phyloP scores from a whole-genome alignment of 1,140 invertebrate species.

The Nephotettix cincticeps region DNA sequence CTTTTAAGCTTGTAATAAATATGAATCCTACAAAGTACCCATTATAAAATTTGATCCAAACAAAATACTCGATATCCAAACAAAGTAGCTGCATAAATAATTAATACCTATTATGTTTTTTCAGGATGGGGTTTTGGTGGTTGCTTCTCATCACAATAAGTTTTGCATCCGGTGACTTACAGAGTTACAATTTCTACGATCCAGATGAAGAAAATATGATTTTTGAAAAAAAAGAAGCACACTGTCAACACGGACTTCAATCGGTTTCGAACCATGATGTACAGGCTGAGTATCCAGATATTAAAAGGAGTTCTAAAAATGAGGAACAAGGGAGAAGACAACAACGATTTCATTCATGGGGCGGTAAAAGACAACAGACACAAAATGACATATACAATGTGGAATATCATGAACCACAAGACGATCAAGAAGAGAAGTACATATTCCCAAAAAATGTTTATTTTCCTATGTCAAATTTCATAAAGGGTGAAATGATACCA shows the following conservation, averaged over 20 bases:
- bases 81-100: too few relatives aligned
- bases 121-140: slow-evolving; percentile 26
- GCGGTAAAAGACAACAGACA: not conserved
- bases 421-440: too few relatives aligned
- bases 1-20: too few relatives aligned
- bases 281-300: not conserved
- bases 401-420: too few relatives aligned
- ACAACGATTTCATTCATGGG: slow-evolving; percentile 17
- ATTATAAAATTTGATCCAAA: too few relatives aligned
- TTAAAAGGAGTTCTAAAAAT: not conserved
- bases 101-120: not conserved
- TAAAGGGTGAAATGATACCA: too few relatives aligned
- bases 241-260: not conserved
- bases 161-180: not conserved
- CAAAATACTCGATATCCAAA: too few relatives aligned
- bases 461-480: too few relatives aligned
- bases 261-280: not conserved
- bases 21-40: too few relatives aligned
- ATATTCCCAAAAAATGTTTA: too few relatives aligned
- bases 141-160: slow-evolving; percentile 17
- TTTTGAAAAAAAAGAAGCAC: not conserved
- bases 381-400: not conserved
- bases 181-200: not conserved
- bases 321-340: slow-evolving; percentile 1
- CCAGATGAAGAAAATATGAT: not conserved